Evolutionary conservation across 2,797 vertebrate species (phyloP).

Genomic region (Argya squamiceps): DNA sequence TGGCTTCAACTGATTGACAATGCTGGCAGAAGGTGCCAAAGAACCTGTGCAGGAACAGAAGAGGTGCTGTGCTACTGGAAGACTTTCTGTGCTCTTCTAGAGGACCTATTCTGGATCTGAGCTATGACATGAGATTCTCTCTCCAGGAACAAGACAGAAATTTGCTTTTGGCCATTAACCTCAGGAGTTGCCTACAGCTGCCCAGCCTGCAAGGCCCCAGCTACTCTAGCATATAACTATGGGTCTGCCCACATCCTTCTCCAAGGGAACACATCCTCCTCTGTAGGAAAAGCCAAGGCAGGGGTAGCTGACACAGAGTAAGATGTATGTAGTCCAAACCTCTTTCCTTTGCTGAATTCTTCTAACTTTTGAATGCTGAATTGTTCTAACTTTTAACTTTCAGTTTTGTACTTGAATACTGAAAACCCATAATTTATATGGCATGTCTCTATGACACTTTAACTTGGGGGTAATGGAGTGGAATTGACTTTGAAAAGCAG

Average conservation of each 20-base stretch:
- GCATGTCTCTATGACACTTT: constrained; percentile 32
- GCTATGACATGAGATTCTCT: background rate
- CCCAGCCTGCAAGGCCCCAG: background rate
- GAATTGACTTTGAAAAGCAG: constrained; percentile 37
- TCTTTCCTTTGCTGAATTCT: background rate
- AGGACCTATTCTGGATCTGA: background rate
- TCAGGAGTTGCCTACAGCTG: background rate
- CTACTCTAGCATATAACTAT: background rate
- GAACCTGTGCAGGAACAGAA: background rate
- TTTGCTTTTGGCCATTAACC: background rate
- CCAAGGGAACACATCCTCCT: background rate
- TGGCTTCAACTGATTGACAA: background rate
- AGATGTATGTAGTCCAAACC: background rate
- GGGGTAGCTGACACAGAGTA: background rate
- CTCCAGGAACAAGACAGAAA: background rate
- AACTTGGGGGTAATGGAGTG: constrained; percentile 27
- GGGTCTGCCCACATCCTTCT: background rate
- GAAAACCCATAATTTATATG: background rate
- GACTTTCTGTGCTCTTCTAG: background rate
- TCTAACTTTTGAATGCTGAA: no score
- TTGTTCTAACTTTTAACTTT: background rate
- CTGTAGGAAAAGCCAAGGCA: background rate
- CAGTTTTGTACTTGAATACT: background rate
- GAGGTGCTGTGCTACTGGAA: background rate
- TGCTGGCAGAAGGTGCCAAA: background rate